Evolutionary conservation across 37 sponge, comb jelly and placozoan genomes (phyloP), one percentile per base, ranked within the genome.

Genomic region (Diacarnus erythraeanus): DNA sequence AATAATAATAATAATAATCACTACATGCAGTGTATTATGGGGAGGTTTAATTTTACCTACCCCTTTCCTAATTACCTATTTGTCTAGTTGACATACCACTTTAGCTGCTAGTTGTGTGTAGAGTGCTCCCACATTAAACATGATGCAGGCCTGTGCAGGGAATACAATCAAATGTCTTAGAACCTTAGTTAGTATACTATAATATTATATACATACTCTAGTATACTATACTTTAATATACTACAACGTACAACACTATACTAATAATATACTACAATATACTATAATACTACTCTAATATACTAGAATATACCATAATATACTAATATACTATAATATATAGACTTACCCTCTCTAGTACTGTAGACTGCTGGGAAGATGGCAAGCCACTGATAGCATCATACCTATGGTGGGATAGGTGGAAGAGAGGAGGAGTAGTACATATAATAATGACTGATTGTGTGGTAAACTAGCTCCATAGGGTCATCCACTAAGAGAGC

Each of bases 381-480:
- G 84, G 81, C 9, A 74, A 26, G 2, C 89, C 89, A 75, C 74
- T 84, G 60, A 89, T 83, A 25, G 84, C 84, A 74, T 89, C 89
- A 80, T 80, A 83, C 89, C 89, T 89, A 73, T n/a, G 23, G 12
- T 26, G 39, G 27, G 37, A n/a, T 23, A 20, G 64, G 25, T 23
- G 64, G 23, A 27, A n/a, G 64, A n/a, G 27, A 21, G 27, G 9
- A 26, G 27, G 64, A 64, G n/a, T 10, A 64, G 27, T 6, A 64
- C 27, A 64, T 23, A 64, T 23, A 8, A 64, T 64, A 64, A 54
- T 54, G 17, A 54, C 56, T n/a, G n/a, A n/a, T n/a, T n/a, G n/a
- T n/a, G n/a, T n/a, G n/a, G n/a, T n/a, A n/a, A n/a, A n/a, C n/a
- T n/a, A n/a, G n/a, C n/a, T n/a, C n/a, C n/a, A n/a, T n/a, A n/a